Percentiles rank a stretch among this genome's conserved stretches.
phyloP scores from a whole-genome alignment of 2,797 vertebrate genomes.

The Smutsia temminckii region DNA sequence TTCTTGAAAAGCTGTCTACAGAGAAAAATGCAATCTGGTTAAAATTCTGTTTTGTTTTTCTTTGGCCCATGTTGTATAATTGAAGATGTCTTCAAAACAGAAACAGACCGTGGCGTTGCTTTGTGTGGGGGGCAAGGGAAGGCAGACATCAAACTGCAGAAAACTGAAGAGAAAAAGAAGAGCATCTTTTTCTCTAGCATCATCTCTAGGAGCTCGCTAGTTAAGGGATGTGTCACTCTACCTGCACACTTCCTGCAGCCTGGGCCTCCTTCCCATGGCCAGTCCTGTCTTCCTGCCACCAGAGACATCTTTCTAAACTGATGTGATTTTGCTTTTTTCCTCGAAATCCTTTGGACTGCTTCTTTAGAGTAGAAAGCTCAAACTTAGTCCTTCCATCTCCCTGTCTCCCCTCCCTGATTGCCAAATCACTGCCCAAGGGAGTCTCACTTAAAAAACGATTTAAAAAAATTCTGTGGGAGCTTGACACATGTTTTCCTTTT shows the following conservation, averaged over 20 bases:
- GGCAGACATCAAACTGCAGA: background rate
- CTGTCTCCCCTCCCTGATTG: background rate
- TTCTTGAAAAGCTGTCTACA: slow-evolving; percentile 31
- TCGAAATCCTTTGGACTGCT: background rate
- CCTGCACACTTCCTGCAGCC: background rate
- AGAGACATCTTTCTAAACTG: background rate
- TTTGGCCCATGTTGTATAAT: background rate
- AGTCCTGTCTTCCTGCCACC: background rate
- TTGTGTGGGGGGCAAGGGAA: background rate
- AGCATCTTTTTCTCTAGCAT: too few species aligned
- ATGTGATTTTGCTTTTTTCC: background rate
- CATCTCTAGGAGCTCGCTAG: too few species aligned
- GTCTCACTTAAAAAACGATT: background rate
- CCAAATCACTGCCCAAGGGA: background rate
- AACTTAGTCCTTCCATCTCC: background rate
- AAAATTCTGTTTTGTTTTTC: slow-evolving; percentile 15
- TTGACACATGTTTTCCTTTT: background rate
- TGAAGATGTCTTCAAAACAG: slow-evolving; percentile 25
- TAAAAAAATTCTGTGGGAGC: background rate
- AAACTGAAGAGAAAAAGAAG: background rate
- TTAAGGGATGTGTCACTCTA: background rate
- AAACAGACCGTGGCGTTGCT: background rate
- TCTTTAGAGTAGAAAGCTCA: background rate
- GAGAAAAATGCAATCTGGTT: slow-evolving; percentile 16
- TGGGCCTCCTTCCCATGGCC: background rate